Conservation (phyloP, 2,888 invertebrate species). For the Stenchaetothrips biformis region DNA sequence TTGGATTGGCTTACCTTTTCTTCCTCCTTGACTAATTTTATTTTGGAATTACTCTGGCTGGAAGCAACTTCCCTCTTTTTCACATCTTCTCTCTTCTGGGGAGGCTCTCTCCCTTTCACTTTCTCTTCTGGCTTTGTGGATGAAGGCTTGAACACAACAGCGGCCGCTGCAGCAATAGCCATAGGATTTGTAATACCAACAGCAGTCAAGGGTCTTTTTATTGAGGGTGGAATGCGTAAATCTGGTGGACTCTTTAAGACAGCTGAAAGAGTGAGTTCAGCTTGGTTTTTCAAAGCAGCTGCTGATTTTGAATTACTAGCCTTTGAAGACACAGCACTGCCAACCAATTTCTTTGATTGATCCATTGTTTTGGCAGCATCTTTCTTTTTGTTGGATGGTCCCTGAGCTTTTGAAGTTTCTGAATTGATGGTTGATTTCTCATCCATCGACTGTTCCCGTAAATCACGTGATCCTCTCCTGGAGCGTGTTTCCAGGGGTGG, state of each 20-base stretch:
- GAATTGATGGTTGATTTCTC: background rate
- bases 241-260: background rate
- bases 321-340: background rate
- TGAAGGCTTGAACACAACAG: background rate
- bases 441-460: background rate
- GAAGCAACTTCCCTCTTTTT: constrained; percentile 1
- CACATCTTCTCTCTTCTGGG: background rate
- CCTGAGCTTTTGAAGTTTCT: background rate
- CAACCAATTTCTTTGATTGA: background rate
- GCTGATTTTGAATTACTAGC: background rate
- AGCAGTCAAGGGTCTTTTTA: background rate
- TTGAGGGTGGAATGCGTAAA: background rate
- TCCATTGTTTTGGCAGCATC: background rate
- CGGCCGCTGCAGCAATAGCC: constrained; percentile 1
- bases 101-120: constrained; percentile 26
- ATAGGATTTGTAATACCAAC: constrained; percentile 5
- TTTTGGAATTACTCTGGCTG: background rate
- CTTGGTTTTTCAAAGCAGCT: background rate
- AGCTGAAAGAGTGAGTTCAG: background rate
- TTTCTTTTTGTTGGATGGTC: background rate
- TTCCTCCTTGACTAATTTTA: background rate
- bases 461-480: background rate
- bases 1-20: background rate
- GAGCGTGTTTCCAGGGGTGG: background rate
- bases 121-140: background rate